phyloP scores from a whole-genome alignment of 2,113 vertebrate genomes.

The Brachypodius melanocephalos region DNA sequence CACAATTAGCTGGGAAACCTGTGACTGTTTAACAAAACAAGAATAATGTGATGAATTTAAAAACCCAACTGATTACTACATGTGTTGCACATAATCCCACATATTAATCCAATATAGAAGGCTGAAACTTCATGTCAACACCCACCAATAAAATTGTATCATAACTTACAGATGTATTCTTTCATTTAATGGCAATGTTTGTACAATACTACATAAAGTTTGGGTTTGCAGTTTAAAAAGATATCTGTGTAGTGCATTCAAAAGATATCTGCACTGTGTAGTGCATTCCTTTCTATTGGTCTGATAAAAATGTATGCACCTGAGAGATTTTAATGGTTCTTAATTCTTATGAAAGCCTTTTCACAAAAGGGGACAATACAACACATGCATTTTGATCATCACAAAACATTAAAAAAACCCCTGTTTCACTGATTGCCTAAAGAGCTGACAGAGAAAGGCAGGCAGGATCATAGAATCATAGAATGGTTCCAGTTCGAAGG shows the following conservation, averaged over 20 bases:
- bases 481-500: background rate
- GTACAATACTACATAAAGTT: background rate
- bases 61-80: background rate
- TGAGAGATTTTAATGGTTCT: background rate
- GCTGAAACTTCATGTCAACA: background rate
- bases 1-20: background rate
- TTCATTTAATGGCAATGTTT: background rate
- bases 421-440: background rate
- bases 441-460: fast-evolving
- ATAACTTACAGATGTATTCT: background rate
- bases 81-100: constrained; percentile 7
- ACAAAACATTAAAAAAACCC: background rate
- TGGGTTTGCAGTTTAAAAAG: background rate
- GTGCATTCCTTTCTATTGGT: background rate
- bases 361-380: background rate
- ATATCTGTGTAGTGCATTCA: background rate
- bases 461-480: background rate
- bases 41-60: background rate
- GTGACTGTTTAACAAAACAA: background rate
- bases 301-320: background rate
- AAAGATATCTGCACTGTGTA: too few species aligned
- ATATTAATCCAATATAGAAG: background rate
- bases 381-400: background rate
- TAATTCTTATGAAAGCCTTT: background rate
- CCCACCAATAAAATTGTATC: background rate